Base-by-base conservation (phyloP, 2,797 vertebrate genomes). In the Sebastes reedi region DNA sequence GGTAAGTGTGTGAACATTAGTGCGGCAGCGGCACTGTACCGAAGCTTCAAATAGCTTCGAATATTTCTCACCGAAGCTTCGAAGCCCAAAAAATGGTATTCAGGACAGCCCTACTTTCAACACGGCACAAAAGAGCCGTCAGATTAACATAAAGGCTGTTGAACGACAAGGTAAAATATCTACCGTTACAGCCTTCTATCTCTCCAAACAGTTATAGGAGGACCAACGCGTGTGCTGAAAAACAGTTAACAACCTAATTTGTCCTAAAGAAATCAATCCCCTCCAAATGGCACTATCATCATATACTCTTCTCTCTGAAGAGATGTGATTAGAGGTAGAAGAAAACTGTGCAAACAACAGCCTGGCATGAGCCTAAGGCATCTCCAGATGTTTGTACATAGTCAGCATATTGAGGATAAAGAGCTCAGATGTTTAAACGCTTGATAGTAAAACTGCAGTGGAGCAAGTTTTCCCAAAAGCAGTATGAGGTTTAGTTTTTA, bases 331-430 rank as follows among this genome's bases (percentile, higher is more conserved):
- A 46, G 55, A 64, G 34, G 24, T 13, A 29, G 54, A 52, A 54
- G 39, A 73, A 66, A 80, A 61, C 77, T 60, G 39, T 50, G 71
- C 79, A 79, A 89, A 85, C 82, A 83, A 76, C 72, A 78, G 77
- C 25, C 34, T 72, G 42, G 60, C 72, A 67, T 12, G 2, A 14
- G 85, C 87, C 82, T 70, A 6, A 52, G 85, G 85, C 81, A n/a
- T 67, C 67, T 81, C 72, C 73, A 89, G 81, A 77, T 86, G 85
- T 81, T 67, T 71, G 75, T 71, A 52, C 55, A 73, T 8, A 50
- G 55, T 34, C 59, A 87, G 64, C 79, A 70, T 36, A 55, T 68
- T 79, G 74, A 78, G 29, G 67, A 76, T 69, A 64, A 61, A 52
- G 46, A 79, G 80, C 42, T 76, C 60, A 79, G 72, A 83, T 14